These are phyloP conservation scores for Prunella fulvescens DNA, from an alignment of 2,113 vertebrate species.

Conservation along the genomic window DNA sequence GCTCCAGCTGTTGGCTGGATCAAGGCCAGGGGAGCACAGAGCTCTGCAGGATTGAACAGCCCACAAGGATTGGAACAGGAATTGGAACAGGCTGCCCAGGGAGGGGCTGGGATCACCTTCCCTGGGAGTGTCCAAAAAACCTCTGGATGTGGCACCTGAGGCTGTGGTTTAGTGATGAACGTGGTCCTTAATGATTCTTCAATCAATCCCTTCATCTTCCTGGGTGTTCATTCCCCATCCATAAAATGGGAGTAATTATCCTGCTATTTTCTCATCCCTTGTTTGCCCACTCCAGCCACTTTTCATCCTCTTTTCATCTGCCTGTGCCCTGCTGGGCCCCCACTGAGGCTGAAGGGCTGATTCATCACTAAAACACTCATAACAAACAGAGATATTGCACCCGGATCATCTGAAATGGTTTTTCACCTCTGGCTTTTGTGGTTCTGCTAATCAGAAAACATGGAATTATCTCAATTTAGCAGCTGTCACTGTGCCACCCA, in stretches of 20 bases:
- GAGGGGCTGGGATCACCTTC: neutral
- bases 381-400: neutral
- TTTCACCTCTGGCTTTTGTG: neutral
- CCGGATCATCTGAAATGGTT: fast-evolving
- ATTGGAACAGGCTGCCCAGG: neutral
- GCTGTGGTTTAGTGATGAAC: neutral
- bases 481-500: neutral
- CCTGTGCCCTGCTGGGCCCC: neutral
- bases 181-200: fast-evolving
- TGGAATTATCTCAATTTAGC: neutral
- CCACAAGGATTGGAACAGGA: neutral
- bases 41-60: neutral
- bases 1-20: neutral
- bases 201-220: neutral
- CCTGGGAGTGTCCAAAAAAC: neutral
- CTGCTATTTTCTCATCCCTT: neutral
- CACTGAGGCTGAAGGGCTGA: neutral
- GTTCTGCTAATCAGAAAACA: neutral
- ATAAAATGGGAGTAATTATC: neutral
- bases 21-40: neutral
- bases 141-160: neutral
- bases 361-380: fast-evolving
- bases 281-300: neutral
- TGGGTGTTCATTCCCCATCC: neutral
- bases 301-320: neutral